A percentile compares a stretch with the other conserved stretches of the same genome.
These are phyloP conservation scores for Callosobruchus maculatus DNA, from an alignment of 2,888 invertebrate species.

Conservation along the genomic window DNA sequence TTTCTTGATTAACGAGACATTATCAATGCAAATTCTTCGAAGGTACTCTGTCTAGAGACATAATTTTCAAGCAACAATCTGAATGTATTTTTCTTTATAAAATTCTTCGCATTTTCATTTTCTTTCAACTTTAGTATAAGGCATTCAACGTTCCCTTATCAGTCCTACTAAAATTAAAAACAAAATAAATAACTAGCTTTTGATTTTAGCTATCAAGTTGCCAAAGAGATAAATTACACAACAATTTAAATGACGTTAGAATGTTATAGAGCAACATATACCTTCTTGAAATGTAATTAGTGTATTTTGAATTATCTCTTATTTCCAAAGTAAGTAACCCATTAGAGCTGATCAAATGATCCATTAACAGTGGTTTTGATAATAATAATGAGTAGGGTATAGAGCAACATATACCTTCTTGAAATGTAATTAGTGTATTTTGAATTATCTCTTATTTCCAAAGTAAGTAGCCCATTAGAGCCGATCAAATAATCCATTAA, in stretches of 20 bases:
- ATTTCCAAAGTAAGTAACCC: too few relatives aligned
- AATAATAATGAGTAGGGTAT: too few relatives aligned
- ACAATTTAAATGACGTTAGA: background rate
- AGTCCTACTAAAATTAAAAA: conserved; percentile 4
- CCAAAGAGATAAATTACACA: background rate
- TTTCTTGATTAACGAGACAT: background rate
- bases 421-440: too few relatives aligned
- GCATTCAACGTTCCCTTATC: conserved; percentile 20
- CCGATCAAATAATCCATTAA: too few relatives aligned
- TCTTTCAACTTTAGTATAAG: conserved; percentile 17
- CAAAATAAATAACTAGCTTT: background rate
- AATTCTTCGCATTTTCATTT: conserved; percentile 13
- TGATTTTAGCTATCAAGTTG: background rate
- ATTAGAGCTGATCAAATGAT: too few relatives aligned
- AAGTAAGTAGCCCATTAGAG: too few relatives aligned
- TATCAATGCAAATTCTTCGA: conserved; percentile 8
- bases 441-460: too few relatives aligned
- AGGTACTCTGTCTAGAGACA: conserved; percentile 8
- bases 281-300: too few relatives aligned
- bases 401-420: too few relatives aligned
- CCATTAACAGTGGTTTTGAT: too few relatives aligned
- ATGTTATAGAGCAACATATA: too few relatives aligned
- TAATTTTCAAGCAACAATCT: conserved; percentile 16
- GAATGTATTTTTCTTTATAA: conserved; percentile 10
- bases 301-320: too few relatives aligned